Evolutionary conservation across 2,113 vertebrate species (phyloP).

Genomic region (Salvelinus alpinus): DNA sequence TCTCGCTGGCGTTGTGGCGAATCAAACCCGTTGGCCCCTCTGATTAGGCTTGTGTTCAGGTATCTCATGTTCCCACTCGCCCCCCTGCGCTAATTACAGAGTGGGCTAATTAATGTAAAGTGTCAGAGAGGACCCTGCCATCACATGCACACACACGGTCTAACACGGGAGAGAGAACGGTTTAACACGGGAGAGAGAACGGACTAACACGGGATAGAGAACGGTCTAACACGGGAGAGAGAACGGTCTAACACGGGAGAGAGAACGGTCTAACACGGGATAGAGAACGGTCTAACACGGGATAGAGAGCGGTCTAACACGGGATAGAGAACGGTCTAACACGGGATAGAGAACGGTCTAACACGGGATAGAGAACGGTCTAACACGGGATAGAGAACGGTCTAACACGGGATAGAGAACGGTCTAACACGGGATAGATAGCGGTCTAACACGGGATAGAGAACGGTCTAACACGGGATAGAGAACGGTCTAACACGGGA

Average conservation of each 20-base stretch:
- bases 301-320: no score
- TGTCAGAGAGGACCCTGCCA: slow-evolving; percentile 45
- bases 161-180: background rate
- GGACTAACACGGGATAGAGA: no score
- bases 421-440: background rate
- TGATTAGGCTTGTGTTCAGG: slow-evolving; percentile 56
- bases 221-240: no score
- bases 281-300: no score
- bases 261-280: no score
- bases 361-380: no score
- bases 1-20: slow-evolving; percentile 32
- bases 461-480: no score
- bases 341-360: background rate
- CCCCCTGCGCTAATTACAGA: slow-evolving; percentile 63
- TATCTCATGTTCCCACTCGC: slow-evolving; percentile 41
- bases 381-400: no score
- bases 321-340: background rate
- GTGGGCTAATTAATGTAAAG: slow-evolving; percentile 59
- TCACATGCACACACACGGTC: slow-evolving; percentile 35
- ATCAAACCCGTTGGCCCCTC: slow-evolving; percentile 18
- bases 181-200: no score
- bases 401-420: background rate
- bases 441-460: no score
- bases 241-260: no score
- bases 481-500: slow-evolving; percentile 2